A percentile compares a stretch with the other conserved stretches of the same genome.
Evolutionary conservation across 2,113 vertebrate genomes (phyloP).

Genomic region (Anoplopoma fimbria): DNA sequence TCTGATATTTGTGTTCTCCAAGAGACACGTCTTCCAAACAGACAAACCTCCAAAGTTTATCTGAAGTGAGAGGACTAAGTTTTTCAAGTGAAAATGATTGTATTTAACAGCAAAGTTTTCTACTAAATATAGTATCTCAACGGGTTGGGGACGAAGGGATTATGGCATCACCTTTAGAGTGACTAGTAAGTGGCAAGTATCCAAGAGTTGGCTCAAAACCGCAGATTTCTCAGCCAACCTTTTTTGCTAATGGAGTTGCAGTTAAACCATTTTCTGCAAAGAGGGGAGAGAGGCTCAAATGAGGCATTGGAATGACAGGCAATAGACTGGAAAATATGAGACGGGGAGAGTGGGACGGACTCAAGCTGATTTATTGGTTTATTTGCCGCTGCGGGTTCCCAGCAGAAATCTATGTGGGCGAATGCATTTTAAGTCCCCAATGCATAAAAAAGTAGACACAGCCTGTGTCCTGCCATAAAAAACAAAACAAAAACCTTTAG

Average conservation of each 20-base stretch:
- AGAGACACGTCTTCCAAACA: background rate
- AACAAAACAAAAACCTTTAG: background rate
- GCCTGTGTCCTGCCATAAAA: conserved; percentile 22
- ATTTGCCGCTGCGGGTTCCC: conserved; percentile 35
- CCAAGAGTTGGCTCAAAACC: conserved; percentile 25
- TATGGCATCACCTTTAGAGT: conserved; percentile 10
- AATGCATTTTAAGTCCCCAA: conserved; percentile 47
- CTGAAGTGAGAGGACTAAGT: background rate
- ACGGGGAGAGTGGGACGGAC: conserved; percentile 25
- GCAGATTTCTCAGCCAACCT: conserved; percentile 14
- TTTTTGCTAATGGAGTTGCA: conserved; percentile 52
- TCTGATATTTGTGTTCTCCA: background rate
- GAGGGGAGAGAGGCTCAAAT: conserved; percentile 45
- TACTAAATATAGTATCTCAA: background rate
- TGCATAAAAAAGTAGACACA: conserved; percentile 42
- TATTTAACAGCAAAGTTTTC: background rate
- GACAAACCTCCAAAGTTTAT: background rate
- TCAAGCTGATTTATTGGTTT: conserved; percentile 66
- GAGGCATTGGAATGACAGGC: conserved; percentile 51
- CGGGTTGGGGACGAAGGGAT: background rate
- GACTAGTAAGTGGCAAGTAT: background rate
- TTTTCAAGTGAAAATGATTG: background rate
- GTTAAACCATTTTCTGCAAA: conserved; percentile 31
- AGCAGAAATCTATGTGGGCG: conserved; percentile 34
- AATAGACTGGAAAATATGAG: conserved; percentile 66